Evolutionary conservation across 1,140 invertebrate species (phyloP).

Genomic region (Propsilocerus akamusi): DNA sequence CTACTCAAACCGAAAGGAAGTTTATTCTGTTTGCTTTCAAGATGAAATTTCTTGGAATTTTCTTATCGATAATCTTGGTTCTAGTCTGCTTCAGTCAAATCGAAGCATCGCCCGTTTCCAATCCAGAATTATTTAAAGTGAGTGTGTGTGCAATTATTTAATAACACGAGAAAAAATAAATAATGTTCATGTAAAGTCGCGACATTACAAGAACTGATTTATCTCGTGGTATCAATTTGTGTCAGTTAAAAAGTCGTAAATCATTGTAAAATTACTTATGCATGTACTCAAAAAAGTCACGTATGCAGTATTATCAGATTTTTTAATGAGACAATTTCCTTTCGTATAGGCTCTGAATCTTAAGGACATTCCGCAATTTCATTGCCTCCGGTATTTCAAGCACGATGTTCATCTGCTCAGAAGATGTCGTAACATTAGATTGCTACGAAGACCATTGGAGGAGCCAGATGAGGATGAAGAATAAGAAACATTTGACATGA

Average conservation of each 20-base stretch:
- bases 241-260: too few species aligned
- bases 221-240: too few species aligned
- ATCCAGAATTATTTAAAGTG: background rate
- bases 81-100: background rate
- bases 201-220: too few species aligned
- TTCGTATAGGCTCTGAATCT: conserved; percentile 23
- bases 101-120: background rate
- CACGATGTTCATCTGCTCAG: conserved; percentile 43
- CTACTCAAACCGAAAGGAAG: too few species aligned
- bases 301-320: background rate
- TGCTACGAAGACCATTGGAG: conserved; percentile 21
- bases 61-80: too few species aligned
- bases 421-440: conserved; percentile 41
- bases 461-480: conserved; percentile 14
- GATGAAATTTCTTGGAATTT: too few species aligned
- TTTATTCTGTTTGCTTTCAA: too few species aligned
- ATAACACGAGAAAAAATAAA: too few species aligned
- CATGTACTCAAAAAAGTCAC: too few species aligned
- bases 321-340: background rate
- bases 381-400: conserved; percentile 56
- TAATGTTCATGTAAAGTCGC: too few species aligned
- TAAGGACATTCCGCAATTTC: conserved; percentile 56
- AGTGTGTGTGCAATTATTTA: background rate
- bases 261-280: too few species aligned
- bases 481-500: background rate